These are phyloP conservation scores for Horisme vitalbata DNA, from an alignment of 2,888 invertebrate species.

Conservation along the genomic window DNA sequence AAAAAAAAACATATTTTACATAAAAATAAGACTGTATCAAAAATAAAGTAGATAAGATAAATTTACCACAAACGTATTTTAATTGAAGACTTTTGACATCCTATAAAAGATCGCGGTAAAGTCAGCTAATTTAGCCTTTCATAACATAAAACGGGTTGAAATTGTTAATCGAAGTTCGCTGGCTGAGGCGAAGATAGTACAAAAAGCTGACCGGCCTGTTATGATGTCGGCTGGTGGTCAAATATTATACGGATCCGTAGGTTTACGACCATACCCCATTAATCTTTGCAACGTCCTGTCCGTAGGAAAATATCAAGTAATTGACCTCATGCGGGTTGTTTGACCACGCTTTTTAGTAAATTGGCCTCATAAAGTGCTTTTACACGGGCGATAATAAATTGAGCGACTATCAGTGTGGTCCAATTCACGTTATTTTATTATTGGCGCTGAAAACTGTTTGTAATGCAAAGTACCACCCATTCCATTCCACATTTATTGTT, in stretches of 20 bases:
- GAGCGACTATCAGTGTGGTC: not conserved
- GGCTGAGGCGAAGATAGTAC: conserved; percentile 21
- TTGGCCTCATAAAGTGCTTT: conserved; percentile 10
- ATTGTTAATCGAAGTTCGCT: conserved; percentile 18
- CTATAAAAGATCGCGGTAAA: conserved; percentile 7
- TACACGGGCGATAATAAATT: not conserved
- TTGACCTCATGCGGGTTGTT: conserved; percentile 31
- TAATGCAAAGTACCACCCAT: too few species aligned
- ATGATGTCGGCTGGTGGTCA: conserved; percentile 36
- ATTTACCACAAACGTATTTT: not conserved
- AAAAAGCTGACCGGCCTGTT: conserved; percentile 35
- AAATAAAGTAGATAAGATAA: too few species aligned
- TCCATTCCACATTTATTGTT: too few species aligned
- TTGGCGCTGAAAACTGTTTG: too few species aligned
- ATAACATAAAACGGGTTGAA: conserved; percentile 17
- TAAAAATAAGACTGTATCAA: not conserved
- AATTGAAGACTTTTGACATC: conserved; percentile 4
- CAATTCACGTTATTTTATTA: too few species aligned
- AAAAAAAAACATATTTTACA: not conserved
- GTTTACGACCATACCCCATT: conserved; percentile 39
- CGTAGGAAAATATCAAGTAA: conserved; percentile 37
- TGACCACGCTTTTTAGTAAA: conserved; percentile 29
- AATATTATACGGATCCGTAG: conserved; percentile 40
- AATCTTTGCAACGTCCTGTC: conserved; percentile 37
- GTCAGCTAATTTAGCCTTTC: conserved; percentile 13